Evolutionary conservation across 2,888 invertebrate species (phyloP), one percentile per base, ranked within the genome.

Genomic region (Corythucha ciliata): DNA sequence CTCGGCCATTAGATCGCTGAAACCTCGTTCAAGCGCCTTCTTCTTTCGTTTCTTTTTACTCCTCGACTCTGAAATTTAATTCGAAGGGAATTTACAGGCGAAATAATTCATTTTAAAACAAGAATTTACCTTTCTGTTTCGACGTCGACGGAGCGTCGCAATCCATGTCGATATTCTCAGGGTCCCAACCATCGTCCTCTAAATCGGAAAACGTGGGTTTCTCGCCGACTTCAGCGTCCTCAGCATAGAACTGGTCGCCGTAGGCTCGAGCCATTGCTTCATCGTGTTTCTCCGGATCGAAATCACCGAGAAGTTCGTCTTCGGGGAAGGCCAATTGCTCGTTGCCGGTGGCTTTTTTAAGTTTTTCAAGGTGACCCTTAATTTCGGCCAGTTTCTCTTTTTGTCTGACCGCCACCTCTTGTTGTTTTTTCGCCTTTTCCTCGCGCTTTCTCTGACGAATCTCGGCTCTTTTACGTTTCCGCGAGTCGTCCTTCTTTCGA

Each of bases 251-350:
- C 48, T 90, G 78, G 39, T 90, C 84, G 68, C 84, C 79, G 68
- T 94, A 96, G 39, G 92, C 69, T 63, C 81, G 76, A 60, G 78
- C 74, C 94, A 96, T 96, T 62, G 82, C 77, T 55, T 74, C 73
- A 68, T 96, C 94, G 68, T 96, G 83, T 54, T 81, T 81, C 7
- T 76, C 81, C 0, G 94, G 92, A 71, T 96, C 89, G 68, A 94
- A 92, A 63, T 92, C 91, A 3, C 79, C 83, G 46, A 55, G 36
- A 25, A 57, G 54, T 37, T 57, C 57, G 25, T 50, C 50, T 33
- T 57, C 57, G 20, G 75, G 71, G 62, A 87, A 77, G 1, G 75
- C 78, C 33, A 87, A 65, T 25, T 77, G 76, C 18, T 79, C 74
- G 66, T 88, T 85, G 12, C 94, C 96, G 2, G 93, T 87, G 25